phyloP scores from a whole-genome alignment of 2,797 vertebrate species.

The Lepilemur septentrionalis region DNA sequence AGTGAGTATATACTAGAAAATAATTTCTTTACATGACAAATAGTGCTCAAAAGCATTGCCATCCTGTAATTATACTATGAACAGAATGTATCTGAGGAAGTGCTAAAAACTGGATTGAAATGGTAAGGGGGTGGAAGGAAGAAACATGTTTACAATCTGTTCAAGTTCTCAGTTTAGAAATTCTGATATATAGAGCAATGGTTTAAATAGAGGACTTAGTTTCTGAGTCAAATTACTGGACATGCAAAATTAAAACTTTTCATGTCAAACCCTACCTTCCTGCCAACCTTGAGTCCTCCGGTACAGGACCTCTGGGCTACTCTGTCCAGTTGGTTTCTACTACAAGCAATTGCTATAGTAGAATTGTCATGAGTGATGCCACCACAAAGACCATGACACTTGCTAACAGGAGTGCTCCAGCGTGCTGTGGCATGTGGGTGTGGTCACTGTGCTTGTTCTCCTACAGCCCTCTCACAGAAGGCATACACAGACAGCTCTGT shows the following conservation, averaged over 20 bases:
- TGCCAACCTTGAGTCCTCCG: background rate
- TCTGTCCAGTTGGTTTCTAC: background rate
- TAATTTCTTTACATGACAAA: conserved; percentile 17
- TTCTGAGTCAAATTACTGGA: background rate
- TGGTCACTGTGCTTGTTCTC: background rate
- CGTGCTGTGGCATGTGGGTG: background rate
- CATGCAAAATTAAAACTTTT: conserved; percentile 15
- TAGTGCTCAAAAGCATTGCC: background rate
- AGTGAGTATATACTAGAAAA: background rate
- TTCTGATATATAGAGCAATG: background rate
- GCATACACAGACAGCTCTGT: background rate
- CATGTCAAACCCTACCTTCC: background rate
- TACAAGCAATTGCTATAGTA: background rate
- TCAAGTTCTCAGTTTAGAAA: conserved; percentile 53
- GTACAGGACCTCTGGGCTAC: background rate
- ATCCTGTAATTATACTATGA: conserved; percentile 35
- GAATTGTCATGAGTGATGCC: background rate
- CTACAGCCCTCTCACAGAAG: background rate
- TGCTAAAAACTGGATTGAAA: conserved; percentile 47
- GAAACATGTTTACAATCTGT: conserved; percentile 67
- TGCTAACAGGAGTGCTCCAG: background rate
- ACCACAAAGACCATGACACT: background rate
- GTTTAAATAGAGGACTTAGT: background rate
- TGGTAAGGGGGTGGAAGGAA: conserved; percentile 9
- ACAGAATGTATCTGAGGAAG: conserved; percentile 63